phyloP scores from a whole-genome alignment of 2,797 vertebrate species.

The Synanceia verrucosa region DNA sequence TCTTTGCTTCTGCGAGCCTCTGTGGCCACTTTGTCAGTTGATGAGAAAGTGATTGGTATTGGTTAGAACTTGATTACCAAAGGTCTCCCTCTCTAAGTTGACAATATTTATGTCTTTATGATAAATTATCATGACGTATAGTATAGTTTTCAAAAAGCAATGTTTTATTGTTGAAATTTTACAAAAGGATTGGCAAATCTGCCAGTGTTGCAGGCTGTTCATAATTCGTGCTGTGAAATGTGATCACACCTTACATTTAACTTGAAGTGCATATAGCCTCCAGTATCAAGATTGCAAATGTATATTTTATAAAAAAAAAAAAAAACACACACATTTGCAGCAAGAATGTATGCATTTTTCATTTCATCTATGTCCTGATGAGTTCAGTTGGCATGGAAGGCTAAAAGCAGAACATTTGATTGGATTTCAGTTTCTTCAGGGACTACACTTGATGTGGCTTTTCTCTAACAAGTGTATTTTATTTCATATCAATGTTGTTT shows the following conservation, averaged over 20 bases:
- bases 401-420: not conserved
- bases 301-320: not conserved
- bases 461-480: not conserved
- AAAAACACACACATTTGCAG: not conserved
- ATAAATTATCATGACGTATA: not conserved
- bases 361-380: not conserved
- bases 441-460: not conserved
- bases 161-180: not conserved
- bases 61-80: constrained; percentile 7
- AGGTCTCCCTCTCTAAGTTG: not conserved
- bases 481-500: not conserved
- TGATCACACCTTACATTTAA: not conserved
- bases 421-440: not conserved
- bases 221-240: not conserved
- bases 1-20: not conserved
- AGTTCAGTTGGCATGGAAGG: not conserved
- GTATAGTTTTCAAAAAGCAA: not conserved
- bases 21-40: not conserved
- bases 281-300: not conserved
- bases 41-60: not conserved
- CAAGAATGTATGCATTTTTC: not conserved
- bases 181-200: not conserved
- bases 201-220: not conserved
- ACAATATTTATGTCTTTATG: not conserved
- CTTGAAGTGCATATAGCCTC: not conserved